Evolutionary conservation across 2,888 invertebrate species (phyloP), one percentile per base, ranked within the genome.

Genomic region (Trachelus iudaicus): DNA sequence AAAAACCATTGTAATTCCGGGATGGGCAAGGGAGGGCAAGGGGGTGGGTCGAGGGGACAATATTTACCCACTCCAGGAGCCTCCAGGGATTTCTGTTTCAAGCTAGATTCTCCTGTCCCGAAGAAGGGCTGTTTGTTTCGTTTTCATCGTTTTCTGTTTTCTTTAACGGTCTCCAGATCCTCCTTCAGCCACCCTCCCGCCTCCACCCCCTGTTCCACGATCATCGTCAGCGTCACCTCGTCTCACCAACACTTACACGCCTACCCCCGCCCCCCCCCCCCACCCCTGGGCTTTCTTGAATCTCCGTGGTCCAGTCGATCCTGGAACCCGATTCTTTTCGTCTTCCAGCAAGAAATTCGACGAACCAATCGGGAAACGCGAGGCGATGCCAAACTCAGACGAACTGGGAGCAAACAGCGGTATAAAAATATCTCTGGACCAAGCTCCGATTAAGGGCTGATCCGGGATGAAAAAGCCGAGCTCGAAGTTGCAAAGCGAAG

Each of bases 391-490:
- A 56, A 56, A 56, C 56, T 56, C 56, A 1, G 6, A 23, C 23
- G 56, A 56, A 2, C 56, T 2, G 23, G 9, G 23, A 23, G 12
- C 4, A 13, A 37, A 4, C 37, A 15, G 13, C 37, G 75, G 75
- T 75, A 73, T 68, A 75, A 78, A 78, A 78, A 78, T 76, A 78
- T 78, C 78, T 13, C 74, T 30, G 68, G 31, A 69, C 75, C 40
- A 31, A 75, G 69, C 75, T 77, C 76, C 89, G 90, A 90, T 90
- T 91, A 90, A 90, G 87, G 86, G 82, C 86, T 88, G 88, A 90
- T 89, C 88, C 85, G 83, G 81, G 80, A 84, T 85, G 84, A 87
- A 87, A 86, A 87, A 89, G 87, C 86, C 81, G 83, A 80, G 83
- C 81, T 78, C 81, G 85, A 90, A 90, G 89, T 90, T 90, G 84